Percentiles rank a stretch among this genome's conserved stretches.
These are phyloP conservation scores for Drosophila hydei DNA, from an alignment of 1,140 invertebrate species.

Conservation along the genomic window DNA sequence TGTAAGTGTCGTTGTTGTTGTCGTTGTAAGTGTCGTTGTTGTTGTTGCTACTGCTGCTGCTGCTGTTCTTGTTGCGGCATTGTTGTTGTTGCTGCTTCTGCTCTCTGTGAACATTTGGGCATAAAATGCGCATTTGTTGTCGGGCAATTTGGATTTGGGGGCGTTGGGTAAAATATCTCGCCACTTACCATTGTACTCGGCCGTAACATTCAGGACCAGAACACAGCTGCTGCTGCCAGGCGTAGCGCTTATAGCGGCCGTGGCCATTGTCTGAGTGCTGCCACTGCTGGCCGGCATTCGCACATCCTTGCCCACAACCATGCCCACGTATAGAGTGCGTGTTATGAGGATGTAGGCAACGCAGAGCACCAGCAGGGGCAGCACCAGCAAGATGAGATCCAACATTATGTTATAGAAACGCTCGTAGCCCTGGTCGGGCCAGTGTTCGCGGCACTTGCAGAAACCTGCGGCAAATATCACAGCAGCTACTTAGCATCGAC, in stretches of 20 bases:
- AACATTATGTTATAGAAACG: constrained; percentile 90
- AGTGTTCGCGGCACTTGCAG: constrained; percentile 90
- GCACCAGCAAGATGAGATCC: constrained; percentile 88
- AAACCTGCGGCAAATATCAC: constrained; percentile 53
- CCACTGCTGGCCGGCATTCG: constrained; percentile 24
- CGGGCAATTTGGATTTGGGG: not conserved
- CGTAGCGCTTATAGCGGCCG: constrained; percentile 18
- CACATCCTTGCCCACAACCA: constrained; percentile 77
- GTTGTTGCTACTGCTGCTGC: constrained; percentile 39
- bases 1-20: constrained; percentile 38
- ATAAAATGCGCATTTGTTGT: constrained; percentile 4
- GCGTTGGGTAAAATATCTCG: not conserved
- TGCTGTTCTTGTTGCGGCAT: not conserved
- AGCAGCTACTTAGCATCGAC: not conserved
- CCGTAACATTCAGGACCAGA: constrained; percentile 46
- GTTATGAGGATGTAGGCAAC: constrained; percentile 90
- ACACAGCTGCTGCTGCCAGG: constrained; percentile 54
- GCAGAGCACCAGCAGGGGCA: constrained; percentile 91
- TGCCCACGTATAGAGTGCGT: constrained; percentile 88
- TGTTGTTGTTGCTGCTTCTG: constrained; percentile 61
- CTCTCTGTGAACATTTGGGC: constrained; percentile 35
- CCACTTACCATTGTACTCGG: constrained; percentile 55
- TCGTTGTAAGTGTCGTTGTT: constrained; percentile 19
- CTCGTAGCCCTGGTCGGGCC: constrained; percentile 87
- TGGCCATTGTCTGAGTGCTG: not conserved